Conservation (phyloP, 2,113 vertebrate genomes). For the Aix galericulata region DNA sequence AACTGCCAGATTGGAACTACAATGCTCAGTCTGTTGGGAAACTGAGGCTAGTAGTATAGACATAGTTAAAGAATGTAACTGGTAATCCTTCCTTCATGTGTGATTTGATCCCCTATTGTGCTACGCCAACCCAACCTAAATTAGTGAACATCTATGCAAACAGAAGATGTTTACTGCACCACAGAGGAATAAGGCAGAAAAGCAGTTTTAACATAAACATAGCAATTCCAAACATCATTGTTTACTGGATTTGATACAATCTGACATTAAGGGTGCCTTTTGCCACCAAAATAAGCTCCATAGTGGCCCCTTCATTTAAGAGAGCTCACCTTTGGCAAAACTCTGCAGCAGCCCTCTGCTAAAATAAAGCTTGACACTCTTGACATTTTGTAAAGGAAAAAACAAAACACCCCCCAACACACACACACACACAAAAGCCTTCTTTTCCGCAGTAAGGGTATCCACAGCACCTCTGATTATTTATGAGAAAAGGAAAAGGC, state of each 20-base stretch:
- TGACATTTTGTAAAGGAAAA: background rate
- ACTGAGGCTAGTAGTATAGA: background rate
- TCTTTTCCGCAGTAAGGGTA: background rate
- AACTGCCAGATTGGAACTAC: background rate
- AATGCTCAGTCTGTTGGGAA: background rate
- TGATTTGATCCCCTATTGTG: background rate
- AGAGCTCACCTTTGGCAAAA: background rate
- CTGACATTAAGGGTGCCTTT: background rate
- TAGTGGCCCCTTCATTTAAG: background rate
- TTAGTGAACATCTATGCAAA: background rate
- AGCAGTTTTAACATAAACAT: accelerated
- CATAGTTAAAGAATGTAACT: background rate
- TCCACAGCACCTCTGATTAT: background rate
- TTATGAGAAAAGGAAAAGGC: background rate
- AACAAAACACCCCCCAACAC: too few species aligned
- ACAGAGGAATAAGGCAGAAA: background rate
- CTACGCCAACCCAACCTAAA: background rate
- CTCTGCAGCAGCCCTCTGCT: background rate
- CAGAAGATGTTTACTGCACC: background rate
- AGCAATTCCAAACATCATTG: background rate
- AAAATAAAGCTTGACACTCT: background rate
- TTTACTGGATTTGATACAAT: background rate
- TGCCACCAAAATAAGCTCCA: background rate
- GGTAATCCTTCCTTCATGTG: background rate
- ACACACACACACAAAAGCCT: background rate